phyloP scores from a whole-genome alignment of 2,113 vertebrate genomes.

The Chlamydotis undulata region DNA sequence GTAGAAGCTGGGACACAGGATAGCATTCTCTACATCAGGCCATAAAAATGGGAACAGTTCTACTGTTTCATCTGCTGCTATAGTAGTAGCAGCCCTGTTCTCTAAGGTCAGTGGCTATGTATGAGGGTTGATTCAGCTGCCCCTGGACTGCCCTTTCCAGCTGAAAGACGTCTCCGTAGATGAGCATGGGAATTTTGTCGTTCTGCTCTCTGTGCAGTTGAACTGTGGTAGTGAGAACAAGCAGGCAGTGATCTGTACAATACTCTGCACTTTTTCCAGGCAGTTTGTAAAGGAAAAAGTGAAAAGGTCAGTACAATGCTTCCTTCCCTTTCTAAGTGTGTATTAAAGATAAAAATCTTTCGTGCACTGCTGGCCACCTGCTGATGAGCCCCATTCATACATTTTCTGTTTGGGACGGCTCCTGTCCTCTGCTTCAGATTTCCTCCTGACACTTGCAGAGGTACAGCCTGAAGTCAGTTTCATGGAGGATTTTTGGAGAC shows the following conservation, averaged over 20 bases:
- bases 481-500: neutral
- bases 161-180: neutral
- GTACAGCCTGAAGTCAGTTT: neutral
- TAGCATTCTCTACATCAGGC: neutral
- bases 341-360: neutral
- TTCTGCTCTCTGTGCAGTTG: neutral
- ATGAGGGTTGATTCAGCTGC: neutral
- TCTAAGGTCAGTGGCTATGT: neutral
- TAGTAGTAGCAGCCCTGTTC: neutral
- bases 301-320: neutral
- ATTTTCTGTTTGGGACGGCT: neutral
- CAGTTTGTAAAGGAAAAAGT: neutral
- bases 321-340: neutral
- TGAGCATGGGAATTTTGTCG: neutral
- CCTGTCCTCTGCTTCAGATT: neutral
- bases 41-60: neutral
- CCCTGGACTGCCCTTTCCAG: neutral
- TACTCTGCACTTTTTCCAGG: neutral
- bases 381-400: neutral
- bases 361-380: neutral
- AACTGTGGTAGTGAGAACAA: neutral
- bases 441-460: neutral
- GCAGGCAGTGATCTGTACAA: neutral
- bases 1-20: neutral
- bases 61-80: neutral